phyloP scores from a whole-genome alignment of 2,113 vertebrate species.

The Antigone vipio region DNA sequence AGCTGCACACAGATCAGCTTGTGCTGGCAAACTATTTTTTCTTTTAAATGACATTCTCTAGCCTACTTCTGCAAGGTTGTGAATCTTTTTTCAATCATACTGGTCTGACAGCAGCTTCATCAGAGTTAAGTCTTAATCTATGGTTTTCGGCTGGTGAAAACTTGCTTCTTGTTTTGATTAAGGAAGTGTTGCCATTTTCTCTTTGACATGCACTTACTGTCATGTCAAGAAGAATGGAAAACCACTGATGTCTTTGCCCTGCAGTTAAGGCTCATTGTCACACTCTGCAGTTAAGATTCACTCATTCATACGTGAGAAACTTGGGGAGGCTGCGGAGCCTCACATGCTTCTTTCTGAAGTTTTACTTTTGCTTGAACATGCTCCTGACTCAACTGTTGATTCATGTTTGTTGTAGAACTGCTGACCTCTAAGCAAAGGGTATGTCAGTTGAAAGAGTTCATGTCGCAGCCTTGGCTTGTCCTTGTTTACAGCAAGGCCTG shows the following conservation, averaged over 20 bases:
- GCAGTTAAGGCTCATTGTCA: background rate
- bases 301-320: background rate
- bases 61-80: conserved; percentile 17
- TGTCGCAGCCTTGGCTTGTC: background rate
- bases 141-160: background rate
- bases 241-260: background rate
- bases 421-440: background rate
- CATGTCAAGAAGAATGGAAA: background rate
- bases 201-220: background rate
- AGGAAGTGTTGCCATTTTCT: conserved; percentile 13
- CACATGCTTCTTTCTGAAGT: rapidly evolving
- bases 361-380: background rate
- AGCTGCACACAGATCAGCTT: background rate
- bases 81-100: conserved; percentile 45
- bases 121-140: conserved; percentile 19
- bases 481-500: background rate
- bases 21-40: conserved; percentile 30
- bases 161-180: conserved; percentile 17
- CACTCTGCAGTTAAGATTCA: background rate
- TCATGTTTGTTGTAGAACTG: background rate
- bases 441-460: background rate
- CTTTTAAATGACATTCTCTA: conserved; percentile 29
- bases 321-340: rapidly evolving
- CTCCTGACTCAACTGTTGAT: background rate
- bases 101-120: conserved; percentile 38